Base-by-base conservation (phyloP, 2,888 invertebrate genomes). In the Eupithecia abbreviata region DNA sequence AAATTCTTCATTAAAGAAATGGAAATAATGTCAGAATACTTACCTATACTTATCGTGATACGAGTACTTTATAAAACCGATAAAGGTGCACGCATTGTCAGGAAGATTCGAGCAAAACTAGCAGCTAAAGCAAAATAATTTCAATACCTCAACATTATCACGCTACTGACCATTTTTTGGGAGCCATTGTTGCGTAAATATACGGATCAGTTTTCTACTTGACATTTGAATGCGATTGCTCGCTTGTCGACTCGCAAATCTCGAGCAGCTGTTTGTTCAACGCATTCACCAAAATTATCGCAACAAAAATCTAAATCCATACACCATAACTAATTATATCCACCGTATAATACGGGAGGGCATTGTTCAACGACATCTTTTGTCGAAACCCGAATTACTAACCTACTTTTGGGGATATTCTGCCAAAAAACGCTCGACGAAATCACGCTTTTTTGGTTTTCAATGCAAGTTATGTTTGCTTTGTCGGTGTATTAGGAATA, bases 241-340 rank as follows among this genome's bases (percentile, higher is more conserved):
- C 89, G 91, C 90, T 89, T 91, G 92, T 92, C 93, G 90, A 90
- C 87, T 90, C 83, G 82, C 88, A 90, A 89, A 93, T 92, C 92
- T 90, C 88, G 86, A 91, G 89, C 94, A 94, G 94, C 91, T 94
- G 94, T 93, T 91, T 93, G 87, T 90, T 92, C 89, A 85, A 84
- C 76, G 89, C 88, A 93, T 94, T 94, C 92, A 93, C 86, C 88
- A 91, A 92, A 92, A 93, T 94, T 94, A 94, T 94, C 94, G 89
- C 91, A 91, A 92, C 91, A 89, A 93, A 68, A 92, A 94, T 94
- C 95, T 94, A 94, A 94, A 94, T 94, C 94, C 94, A 90, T 93
- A 90, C 92, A 94, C 94, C 95, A 95, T 94, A 93, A 89, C 94
- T 95, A 95, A 95, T 95, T 94, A 95, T 92, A 95, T 94, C 94